These are phyloP conservation scores for Caradrina kadenii DNA, from an alignment of 2,888 invertebrate genomes.

Conservation along the genomic window DNA sequence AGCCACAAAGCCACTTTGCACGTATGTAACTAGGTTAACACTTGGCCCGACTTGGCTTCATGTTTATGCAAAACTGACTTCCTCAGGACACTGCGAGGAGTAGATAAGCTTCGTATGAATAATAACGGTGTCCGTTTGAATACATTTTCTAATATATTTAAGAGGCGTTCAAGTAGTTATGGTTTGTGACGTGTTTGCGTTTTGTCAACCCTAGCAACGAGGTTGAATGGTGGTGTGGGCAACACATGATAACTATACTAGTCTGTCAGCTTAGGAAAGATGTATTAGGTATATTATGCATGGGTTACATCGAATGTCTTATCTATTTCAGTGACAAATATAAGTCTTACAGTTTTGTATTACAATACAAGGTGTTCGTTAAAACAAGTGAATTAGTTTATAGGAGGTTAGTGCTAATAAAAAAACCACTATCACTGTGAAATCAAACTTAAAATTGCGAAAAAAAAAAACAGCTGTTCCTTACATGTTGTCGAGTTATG, in stretches of 20 bases:
- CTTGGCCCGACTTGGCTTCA: constrained; percentile 42
- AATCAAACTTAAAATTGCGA: too few relatives aligned
- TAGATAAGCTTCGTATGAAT: constrained; percentile 65
- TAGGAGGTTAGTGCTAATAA: too few relatives aligned
- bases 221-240: background rate
- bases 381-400: too few relatives aligned
- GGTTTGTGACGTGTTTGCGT: constrained; percentile 22
- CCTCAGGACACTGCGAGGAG: constrained; percentile 60
- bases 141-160: constrained; percentile 58
- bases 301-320: too few relatives aligned
- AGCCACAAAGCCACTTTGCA: constrained; percentile 27
- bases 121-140: constrained; percentile 62
- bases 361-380: too few relatives aligned
- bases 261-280: background rate
- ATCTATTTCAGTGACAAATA: too few relatives aligned
- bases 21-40: constrained; percentile 60
- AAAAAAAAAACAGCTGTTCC: too few relatives aligned
- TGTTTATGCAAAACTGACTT: constrained; percentile 65
- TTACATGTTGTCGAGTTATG: too few relatives aligned
- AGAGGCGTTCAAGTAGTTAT: constrained; percentile 39
- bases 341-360: too few relatives aligned
- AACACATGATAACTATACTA: background rate
- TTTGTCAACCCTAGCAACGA: constrained; percentile 25
- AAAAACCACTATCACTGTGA: too few relatives aligned
- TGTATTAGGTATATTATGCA: background rate